Evolutionary conservation across 1,140 invertebrate genomes (phyloP).

Genomic region (Harlomillsia oculata): DNA sequence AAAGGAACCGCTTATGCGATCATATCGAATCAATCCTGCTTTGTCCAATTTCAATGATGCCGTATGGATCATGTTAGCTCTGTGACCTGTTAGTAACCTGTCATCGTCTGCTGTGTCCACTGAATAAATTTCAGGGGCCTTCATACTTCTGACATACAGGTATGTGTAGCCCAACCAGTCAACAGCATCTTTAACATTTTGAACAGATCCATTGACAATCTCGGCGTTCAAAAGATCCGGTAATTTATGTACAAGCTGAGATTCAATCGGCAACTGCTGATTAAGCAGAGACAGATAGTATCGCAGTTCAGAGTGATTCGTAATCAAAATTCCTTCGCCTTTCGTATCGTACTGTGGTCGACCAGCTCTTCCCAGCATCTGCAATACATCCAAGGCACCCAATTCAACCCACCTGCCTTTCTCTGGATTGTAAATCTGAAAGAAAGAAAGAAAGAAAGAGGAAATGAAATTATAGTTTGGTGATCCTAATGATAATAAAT

Average conservation of each 20-base stretch:
- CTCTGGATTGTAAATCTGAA: slow-evolving; percentile 84
- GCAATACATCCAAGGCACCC: slow-evolving; percentile 86
- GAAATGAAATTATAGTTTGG: background rate
- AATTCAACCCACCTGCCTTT: slow-evolving; percentile 97
- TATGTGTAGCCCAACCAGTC: slow-evolving; percentile 96
- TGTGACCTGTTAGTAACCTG: slow-evolving; percentile 43
- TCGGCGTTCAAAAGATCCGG: slow-evolving; percentile 98
- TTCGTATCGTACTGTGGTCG: slow-evolving; percentile 97
- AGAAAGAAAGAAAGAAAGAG: background rate
- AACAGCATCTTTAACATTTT: slow-evolving; percentile 88
- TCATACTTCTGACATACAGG: slow-evolving; percentile 65
- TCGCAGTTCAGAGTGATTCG: slow-evolving; percentile 96
- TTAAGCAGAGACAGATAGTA: slow-evolving; percentile 97
- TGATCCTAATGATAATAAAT: background rate
- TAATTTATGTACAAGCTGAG: slow-evolving; percentile 71
- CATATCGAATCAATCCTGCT: slow-evolving; percentile 89
- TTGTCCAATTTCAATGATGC: slow-evolving; percentile 84
- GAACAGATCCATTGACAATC: slow-evolving; percentile 81
- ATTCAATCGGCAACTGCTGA: slow-evolving; percentile 87
- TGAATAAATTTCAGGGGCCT: slow-evolving; percentile 23
- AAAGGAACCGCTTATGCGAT: slow-evolving; percentile 87
- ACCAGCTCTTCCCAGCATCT: slow-evolving; percentile 94
- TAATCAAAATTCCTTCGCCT: slow-evolving; percentile 97
- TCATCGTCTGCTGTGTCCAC: slow-evolving; percentile 31
- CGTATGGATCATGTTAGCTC: slow-evolving; percentile 94